phyloP scores from a whole-genome alignment of 2,888 invertebrate genomes.

The Frankliniella fusca region DNA sequence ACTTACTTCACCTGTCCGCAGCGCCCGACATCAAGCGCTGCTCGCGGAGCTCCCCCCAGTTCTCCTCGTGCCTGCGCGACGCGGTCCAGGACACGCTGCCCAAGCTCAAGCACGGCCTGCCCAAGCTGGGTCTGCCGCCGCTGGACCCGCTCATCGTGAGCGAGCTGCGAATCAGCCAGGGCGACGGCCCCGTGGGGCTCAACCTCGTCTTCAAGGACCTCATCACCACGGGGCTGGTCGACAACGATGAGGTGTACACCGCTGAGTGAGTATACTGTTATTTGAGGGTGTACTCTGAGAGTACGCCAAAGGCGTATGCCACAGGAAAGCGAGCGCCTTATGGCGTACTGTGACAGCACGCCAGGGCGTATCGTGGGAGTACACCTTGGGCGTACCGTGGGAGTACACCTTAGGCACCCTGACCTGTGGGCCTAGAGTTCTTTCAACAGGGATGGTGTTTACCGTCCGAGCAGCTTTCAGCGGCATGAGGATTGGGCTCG shows the following conservation, averaged over 20 bases:
- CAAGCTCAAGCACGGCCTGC: neutral
- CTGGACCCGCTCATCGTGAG: neutral
- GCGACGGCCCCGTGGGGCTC: neutral
- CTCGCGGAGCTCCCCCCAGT: neutral
- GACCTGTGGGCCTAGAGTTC: no score
- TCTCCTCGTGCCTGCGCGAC: neutral
- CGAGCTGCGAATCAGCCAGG: neutral
- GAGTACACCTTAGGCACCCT: no score
- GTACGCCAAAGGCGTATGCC: no score
- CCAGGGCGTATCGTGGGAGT: no score
- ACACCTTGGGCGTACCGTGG: no score
- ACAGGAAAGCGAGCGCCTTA: no score
- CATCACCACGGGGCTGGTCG: neutral
- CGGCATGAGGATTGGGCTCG: no score
- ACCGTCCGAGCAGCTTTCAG: no score
- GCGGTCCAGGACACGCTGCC: neutral
- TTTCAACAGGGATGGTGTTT: no score
- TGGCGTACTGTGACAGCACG: no score
- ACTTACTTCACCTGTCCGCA: no score
- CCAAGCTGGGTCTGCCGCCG: neutral
- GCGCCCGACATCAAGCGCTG: neutral
- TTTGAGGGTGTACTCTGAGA: no score
- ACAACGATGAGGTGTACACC: neutral
- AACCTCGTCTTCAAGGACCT: neutral
- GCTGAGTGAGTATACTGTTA: neutral